Base-by-base conservation (phyloP, 2,888 invertebrate species). In the Uloborus plumipes region DNA sequence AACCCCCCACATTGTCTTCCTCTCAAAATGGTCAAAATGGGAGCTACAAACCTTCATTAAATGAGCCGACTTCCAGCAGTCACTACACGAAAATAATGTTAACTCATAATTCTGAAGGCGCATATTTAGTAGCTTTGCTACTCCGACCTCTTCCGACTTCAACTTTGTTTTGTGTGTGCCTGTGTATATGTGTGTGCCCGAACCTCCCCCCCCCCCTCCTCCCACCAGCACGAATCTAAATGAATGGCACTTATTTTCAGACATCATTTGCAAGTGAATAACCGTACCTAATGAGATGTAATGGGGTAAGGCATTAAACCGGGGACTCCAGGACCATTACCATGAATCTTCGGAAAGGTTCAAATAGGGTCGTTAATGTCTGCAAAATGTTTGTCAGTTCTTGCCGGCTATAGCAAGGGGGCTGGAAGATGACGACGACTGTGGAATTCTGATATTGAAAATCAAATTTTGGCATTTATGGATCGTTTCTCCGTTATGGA, bases 211-310 rank as follows among this genome's bases (percentile, higher is more conserved):
- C 16, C 16, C 65, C 65, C 18, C 15, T 59, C 70, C 47, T 20
- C 11, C 50, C 51, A 53, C 62, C 73, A 39, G 59, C 22, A 4
- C 59, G 14, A 59, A 50, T 64, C 74, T 16, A 74, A 75, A 66
- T 67, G 59, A 67, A 75, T 75, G 66, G 75, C 75, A 67, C 66
- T 75, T 66, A 74, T 47, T 69, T 61, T 61, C 69, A 39, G 67
- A 62, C 67, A 62, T 72, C 79, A 65, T 79, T 79, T 66, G 79
- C 79, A 20, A 79, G 66, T 72, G 79, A 79, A 79, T 72, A 65
- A 65, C 59, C 61, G 59, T n/a, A 31, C 53, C 62, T 79, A 79
- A 79, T 79, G 79, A 79, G 79, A 61, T 66, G 66, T 79, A 79
- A 79, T 72, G 79, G 78, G 70, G 71, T 18, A n/a, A 49, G 71